These are phyloP conservation scores for Notamacropus eugenii DNA, from an alignment of 2,797 vertebrate species.

Conservation along the genomic window DNA sequence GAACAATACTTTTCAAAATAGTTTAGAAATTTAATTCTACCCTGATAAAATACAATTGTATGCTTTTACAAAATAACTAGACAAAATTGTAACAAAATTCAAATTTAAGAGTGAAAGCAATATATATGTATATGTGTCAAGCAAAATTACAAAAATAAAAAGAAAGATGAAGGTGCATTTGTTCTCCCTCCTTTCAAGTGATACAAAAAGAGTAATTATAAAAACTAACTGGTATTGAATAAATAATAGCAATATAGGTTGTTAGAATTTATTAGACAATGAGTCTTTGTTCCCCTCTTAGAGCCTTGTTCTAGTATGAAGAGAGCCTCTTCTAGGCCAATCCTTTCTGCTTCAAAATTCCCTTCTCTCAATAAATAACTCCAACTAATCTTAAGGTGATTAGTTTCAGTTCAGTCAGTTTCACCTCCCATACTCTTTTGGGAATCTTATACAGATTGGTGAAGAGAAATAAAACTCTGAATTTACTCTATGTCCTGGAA, in stretches of 20 bases:
- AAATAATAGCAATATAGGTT: neutral
- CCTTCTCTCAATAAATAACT: neutral
- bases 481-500: neutral
- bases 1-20: neutral
- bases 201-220: neutral
- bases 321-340: neutral
- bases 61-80: neutral
- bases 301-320: neutral
- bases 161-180: neutral
- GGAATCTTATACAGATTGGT: neutral
- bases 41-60: neutral
- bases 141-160: neutral
- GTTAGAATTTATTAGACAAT: neutral
- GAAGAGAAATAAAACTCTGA: neutral
- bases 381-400: neutral
- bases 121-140: neutral
- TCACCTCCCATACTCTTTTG: neutral
- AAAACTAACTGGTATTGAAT: neutral
- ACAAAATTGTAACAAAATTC: neutral
- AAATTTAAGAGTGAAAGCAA: neutral
- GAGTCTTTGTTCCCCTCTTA: neutral
- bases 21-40: neutral
- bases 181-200: neutral
- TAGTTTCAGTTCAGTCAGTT: neutral
- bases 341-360: neutral